These are phyloP conservation scores for Drosophila stalkeri DNA, from an alignment of 2,888 invertebrate species.

Conservation along the genomic window DNA sequence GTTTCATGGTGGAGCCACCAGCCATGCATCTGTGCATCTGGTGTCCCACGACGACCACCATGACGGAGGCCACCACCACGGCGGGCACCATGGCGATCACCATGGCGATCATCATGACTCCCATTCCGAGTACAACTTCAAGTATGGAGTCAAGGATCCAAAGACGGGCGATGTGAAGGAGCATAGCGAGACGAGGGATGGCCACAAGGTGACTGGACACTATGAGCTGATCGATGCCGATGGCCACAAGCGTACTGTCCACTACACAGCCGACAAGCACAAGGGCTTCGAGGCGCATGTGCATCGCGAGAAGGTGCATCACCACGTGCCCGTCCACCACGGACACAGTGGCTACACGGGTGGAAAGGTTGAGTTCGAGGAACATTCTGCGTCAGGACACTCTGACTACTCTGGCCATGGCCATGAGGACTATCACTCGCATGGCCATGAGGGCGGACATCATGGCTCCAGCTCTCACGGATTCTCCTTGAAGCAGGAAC, in stretches of 20 bases:
- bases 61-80: slow-evolving; percentile 46
- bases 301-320: slow-evolving; percentile 69
- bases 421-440: slow-evolving; percentile 46
- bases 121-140: slow-evolving; percentile 75
- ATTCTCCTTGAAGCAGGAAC: slow-evolving; percentile 71
- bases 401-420: slow-evolving; percentile 35
- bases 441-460: slow-evolving; percentile 48
- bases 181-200: slow-evolving; percentile 72
- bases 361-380: slow-evolving; percentile 68
- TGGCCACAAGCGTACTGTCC: slow-evolving; percentile 79
- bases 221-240: slow-evolving; percentile 81
- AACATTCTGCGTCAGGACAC: slow-evolving; percentile 57
- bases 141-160: slow-evolving; percentile 76
- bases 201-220: slow-evolving; percentile 78
- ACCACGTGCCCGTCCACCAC: slow-evolving; percentile 59
- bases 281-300: slow-evolving; percentile 77
- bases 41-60: slow-evolving; percentile 73
- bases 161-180: slow-evolving; percentile 78
- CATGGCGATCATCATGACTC: slow-evolving; percentile 67
- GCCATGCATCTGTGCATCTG: slow-evolving; percentile 74
- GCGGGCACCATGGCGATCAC: slow-evolving; percentile 21
- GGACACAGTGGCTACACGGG: slow-evolving; percentile 70
- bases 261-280: slow-evolving; percentile 80
- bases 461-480: slow-evolving; percentile 61
- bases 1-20: slow-evolving; percentile 68